These are phyloP conservation scores for Lycodopsis pacificus DNA, from an alignment of 2,797 vertebrate genomes.

Conservation along the genomic window DNA sequence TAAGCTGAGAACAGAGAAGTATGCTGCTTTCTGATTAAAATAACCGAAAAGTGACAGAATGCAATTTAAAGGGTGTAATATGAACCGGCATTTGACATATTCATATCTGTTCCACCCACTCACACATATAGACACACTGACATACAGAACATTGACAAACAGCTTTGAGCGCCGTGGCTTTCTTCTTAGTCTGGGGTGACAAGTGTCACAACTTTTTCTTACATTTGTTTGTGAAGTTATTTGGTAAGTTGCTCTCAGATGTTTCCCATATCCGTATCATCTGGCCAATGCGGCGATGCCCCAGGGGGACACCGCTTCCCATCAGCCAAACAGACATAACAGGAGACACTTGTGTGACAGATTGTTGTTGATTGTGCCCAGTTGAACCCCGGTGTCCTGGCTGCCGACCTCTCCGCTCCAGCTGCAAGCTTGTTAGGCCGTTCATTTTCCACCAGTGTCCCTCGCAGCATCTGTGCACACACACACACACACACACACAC, in stretches of 20 bases:
- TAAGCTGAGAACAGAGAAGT: not conserved
- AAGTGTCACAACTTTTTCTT: not conserved
- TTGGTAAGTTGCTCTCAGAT: not conserved
- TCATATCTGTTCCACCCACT: not conserved
- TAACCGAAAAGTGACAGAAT: not conserved
- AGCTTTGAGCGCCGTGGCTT: not conserved
- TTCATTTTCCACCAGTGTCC: not conserved
- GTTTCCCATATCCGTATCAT: not conserved
- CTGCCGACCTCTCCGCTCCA: slow-evolving; percentile 1
- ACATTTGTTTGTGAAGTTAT: not conserved
- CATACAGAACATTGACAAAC: not conserved
- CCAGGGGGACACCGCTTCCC: not conserved
- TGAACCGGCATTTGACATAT: not conserved
- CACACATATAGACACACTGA: not conserved
- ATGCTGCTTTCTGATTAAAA: not conserved
- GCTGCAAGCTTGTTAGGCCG: slow-evolving; percentile 10
- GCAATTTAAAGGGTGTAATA: not conserved
- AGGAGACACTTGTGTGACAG: slow-evolving; percentile 8
- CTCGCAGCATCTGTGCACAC: not conserved
- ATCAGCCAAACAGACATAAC: not conserved
- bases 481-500: not conserved
- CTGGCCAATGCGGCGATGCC: not conserved
- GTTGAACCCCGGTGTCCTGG: slow-evolving; percentile 1
- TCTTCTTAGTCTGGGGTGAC: not conserved
- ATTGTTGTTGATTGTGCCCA: not conserved